A percentile compares a stretch with the other conserved stretches of the same genome.
Conservation (phyloP, 2,113 vertebrate genomes). For the Cyphomyrus discorhynchus region DNA sequence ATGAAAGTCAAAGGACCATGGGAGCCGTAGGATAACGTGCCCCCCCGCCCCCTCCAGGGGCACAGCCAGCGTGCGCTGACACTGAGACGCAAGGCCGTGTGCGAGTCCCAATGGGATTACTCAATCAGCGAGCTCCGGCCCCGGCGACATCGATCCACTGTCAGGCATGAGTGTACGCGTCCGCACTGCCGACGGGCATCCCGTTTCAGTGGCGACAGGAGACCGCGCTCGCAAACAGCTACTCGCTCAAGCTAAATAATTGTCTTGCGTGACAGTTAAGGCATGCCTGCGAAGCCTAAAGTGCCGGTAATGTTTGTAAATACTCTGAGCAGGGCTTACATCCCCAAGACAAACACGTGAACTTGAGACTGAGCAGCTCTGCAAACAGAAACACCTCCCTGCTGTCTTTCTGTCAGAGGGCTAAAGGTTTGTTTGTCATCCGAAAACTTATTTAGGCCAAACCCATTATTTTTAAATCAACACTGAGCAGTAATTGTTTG, state of each 20-base stretch:
- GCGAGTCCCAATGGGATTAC: background rate
- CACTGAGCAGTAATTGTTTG: background rate
- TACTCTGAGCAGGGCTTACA: slow-evolving; percentile 16
- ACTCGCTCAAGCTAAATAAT: slow-evolving; percentile 21
- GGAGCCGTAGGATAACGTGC: background rate
- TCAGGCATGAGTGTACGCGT: background rate
- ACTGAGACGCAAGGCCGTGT: background rate
- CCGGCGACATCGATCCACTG: background rate
- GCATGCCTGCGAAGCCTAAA: background rate
- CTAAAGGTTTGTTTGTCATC: background rate
- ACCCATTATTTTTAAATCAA: background rate
- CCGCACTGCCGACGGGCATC: background rate
- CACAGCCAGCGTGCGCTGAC: background rate
- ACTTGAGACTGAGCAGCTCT: slow-evolving; percentile 9
- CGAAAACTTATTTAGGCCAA: background rate
- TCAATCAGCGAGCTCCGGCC: background rate
- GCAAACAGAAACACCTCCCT: background rate
- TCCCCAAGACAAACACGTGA: slow-evolving; percentile 15
- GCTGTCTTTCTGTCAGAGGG: background rate
- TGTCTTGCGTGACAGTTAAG: slow-evolving; percentile 17
- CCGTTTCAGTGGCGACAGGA: background rate
- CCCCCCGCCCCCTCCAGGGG: background rate
- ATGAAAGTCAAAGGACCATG: background rate
- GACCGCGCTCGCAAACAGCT: background rate
- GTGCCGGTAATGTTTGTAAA: slow-evolving; percentile 24